Percentiles rank a stretch among this genome's conserved stretches.
These are phyloP conservation scores for Drosophila subobscura DNA, from an alignment of 1,140 invertebrate genomes.

Conservation along the genomic window DNA sequence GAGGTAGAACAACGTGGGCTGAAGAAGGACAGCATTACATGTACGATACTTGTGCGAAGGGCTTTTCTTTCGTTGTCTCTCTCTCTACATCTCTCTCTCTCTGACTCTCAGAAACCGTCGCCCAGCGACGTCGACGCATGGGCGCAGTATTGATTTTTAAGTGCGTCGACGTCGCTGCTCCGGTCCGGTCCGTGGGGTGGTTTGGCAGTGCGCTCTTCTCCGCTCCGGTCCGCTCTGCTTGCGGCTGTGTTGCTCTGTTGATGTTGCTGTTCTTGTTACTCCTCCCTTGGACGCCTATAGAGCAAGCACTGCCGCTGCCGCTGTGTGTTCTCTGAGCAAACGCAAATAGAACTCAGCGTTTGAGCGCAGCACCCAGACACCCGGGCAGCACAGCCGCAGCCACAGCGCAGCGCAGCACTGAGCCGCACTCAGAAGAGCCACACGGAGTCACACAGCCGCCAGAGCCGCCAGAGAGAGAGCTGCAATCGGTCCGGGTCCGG, in stretches of 20 bases:
- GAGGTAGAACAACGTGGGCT: too few relatives aligned
- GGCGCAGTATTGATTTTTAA: constrained; percentile 83
- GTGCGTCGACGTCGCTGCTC: constrained; percentile 72
- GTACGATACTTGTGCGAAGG: too few relatives aligned
- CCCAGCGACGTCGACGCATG: constrained; percentile 74
- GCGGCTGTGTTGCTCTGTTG: background rate
- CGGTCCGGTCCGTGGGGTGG: constrained; percentile 82
- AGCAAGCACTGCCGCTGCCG: constrained; percentile 19
- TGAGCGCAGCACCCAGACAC: constrained; percentile 35
- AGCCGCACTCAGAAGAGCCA: constrained; percentile 6
- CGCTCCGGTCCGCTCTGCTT: constrained; percentile 1
- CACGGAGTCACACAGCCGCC: constrained; percentile 9
- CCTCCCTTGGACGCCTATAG: constrained; percentile 16
- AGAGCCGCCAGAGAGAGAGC: constrained; percentile 32
- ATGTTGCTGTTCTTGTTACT: constrained; percentile 5
- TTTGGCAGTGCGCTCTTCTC: constrained; percentile 54
- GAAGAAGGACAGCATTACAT: too few relatives aligned
- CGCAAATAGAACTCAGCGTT: constrained; percentile 72
- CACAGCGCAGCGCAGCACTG: constrained; percentile 12
- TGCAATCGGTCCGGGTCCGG: constrained; percentile 30
- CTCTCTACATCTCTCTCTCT: constrained; percentile 34
- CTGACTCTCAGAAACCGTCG: constrained; percentile 11
- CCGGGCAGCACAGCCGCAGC: constrained; percentile 38
- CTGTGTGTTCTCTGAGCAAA: constrained; percentile 71
- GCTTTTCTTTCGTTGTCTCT: background rate